Percentiles rank a stretch among this genome's conserved stretches.
These are phyloP conservation scores for Seriola aureovittata DNA, from an alignment of 2,113 vertebrate genomes.

Conservation along the genomic window DNA sequence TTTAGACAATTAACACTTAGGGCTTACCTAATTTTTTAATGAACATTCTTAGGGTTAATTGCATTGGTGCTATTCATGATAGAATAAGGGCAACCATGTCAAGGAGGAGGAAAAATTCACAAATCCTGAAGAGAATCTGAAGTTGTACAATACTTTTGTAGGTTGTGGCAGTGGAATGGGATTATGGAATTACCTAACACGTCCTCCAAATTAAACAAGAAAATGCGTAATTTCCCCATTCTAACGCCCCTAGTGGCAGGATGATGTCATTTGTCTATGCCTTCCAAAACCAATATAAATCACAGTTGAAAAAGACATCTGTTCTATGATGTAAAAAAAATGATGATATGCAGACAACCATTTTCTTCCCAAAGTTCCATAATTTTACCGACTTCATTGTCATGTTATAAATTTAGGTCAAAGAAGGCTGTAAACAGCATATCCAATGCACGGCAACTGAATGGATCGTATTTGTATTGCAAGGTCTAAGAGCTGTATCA, in stretches of 20 bases:
- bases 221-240: not conserved
- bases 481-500: not conserved
- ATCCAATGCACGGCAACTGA: not conserved
- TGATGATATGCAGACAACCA: no score
- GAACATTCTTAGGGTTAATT: constrained; percentile 78
- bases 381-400: not conserved
- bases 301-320: no score
- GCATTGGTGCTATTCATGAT: constrained; percentile 63
- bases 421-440: not conserved
- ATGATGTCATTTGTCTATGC: not conserved
- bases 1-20: constrained; percentile 79
- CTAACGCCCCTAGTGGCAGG: not conserved
- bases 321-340: no score
- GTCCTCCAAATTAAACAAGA: not conserved
- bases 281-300: not conserved
- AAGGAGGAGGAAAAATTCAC: constrained; percentile 41
- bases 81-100: constrained; percentile 74
- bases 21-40: constrained; percentile 75
- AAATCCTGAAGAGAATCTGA: constrained; percentile 40
- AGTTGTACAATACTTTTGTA: constrained; percentile 39
- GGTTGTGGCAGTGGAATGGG: not conserved
- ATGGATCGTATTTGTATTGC: not conserved
- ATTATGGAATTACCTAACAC: constrained; percentile 6
- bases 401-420: not conserved
- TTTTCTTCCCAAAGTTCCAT: not conserved